Evolutionary conservation across 1,140 invertebrate genomes (phyloP), one percentile per base, ranked within the genome.

Genomic region (Trichonephila clavipes): DNA sequence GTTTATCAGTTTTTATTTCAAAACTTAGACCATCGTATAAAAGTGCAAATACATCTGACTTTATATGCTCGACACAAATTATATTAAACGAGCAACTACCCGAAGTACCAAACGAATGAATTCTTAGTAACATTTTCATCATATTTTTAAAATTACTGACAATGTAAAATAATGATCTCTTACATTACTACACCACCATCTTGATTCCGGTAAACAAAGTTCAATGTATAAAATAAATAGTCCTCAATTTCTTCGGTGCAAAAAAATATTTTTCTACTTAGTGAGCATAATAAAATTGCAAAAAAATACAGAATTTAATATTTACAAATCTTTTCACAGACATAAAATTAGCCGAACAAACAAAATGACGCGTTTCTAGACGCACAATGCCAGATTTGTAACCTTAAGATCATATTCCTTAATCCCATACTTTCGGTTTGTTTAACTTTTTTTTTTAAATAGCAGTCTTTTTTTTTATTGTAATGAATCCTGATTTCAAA

Each of bases 331-430:
- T 34, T 87, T 87, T 18, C 58, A 44, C 40, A 18, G 69, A 62
- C 66, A 69, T 44, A 69, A 88, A 88, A 21, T 88, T 34, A 69
- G 61, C 87, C 34, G 69, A 77, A 77, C 69, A 88, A 62, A 88
- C 64, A 88, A 88, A 88, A 87, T 88, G 87, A 88, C 87, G 87
- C 87, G 87, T 88, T 88, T 87, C 69, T 88, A 69, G 18, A 62
- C 61, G 19, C 24, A 44, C 69, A 88, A 88, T 88, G 87, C 87
- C 87, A 88, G 87, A 88, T 88, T 66, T 69, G 5, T 19, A 44
- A 88, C 61, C 64, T 24, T 61, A 87, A 87, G 59, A 87, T 87
- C 58, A 62, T 24, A 18, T 16, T 28, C 85, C 59, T 51, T 59
- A 77, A 77, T 77, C 69, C 69, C 69, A 19, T 77, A 77, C 24